Percentiles rank a stretch among this genome's conserved stretches.
Conservation (phyloP, 2,113 vertebrate genomes). For the Lepus americanus region DNA sequence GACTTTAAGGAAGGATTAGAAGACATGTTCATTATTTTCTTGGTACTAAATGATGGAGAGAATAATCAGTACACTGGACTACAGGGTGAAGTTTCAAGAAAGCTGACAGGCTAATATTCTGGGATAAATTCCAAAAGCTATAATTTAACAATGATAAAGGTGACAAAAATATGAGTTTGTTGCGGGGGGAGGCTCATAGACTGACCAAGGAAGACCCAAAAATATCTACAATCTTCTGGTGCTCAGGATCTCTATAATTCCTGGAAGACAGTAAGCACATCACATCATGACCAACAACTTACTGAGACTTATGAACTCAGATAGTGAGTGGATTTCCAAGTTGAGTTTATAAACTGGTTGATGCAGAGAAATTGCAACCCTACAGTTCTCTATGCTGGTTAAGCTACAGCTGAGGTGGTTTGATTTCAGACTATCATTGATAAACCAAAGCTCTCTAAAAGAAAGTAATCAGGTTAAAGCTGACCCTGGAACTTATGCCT, state of each 20-base stretch:
- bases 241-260: background rate
- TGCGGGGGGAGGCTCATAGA: background rate
- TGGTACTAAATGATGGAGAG: background rate
- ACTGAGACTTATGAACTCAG: background rate
- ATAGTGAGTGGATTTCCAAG: background rate
- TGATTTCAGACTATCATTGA: background rate
- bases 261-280: background rate
- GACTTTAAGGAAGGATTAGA: background rate
- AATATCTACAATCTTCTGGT: background rate
- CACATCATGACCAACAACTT: background rate
- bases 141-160: slow-evolving; percentile 38
- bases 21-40: background rate
- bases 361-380: background rate
- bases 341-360: background rate
- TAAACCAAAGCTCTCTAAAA: background rate
- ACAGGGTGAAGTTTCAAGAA: background rate
- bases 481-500: background rate
- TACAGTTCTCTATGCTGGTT: background rate
- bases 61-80: background rate
- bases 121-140: slow-evolving; percentile 11
- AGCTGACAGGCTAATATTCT: background rate
- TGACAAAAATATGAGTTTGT: background rate
- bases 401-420: background rate
- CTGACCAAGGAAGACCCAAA: background rate
- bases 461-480: background rate